Percentiles rank a stretch among this genome's conserved stretches.
Evolutionary conservation across 1,140 invertebrate species (phyloP).

Genomic region (Zaprionus inermis): DNA sequence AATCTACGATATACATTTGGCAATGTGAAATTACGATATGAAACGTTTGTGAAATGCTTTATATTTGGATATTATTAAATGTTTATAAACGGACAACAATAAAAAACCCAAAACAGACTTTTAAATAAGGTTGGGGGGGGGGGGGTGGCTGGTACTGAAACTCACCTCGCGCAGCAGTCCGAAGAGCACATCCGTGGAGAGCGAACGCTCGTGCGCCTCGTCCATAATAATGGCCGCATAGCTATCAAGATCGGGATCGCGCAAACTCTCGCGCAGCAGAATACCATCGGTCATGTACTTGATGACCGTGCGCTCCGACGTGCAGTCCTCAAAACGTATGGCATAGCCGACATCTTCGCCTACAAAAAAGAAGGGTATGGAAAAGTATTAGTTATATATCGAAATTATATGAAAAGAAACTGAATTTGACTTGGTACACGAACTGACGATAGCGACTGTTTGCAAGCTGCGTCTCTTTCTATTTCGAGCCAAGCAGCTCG

Average conservation of each 20-base stretch:
- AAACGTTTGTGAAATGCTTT: conserved; percentile 76
- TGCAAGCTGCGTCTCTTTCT: neutral
- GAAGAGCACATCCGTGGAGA: conserved; percentile 99
- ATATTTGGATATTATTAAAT: conserved; percentile 79
- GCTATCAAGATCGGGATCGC: conserved; percentile 97
- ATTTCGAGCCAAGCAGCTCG: neutral
- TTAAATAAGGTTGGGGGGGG: neutral
- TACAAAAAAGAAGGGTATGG: conserved; percentile 52
- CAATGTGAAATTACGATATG: conserved; percentile 67
- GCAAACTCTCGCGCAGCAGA: conserved; percentile 95
- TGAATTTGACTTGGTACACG: too few species aligned
- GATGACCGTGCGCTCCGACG: conserved; percentile 97
- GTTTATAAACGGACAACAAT: conserved; percentile 60
- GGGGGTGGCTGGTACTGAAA: too few species aligned
- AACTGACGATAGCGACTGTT: neutral
- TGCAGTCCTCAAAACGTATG: conserved; percentile 99
- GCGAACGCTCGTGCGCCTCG: conserved; percentile 98
- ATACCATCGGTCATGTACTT: conserved; percentile 99
- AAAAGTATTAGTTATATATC: neutral
- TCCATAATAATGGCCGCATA: conserved; percentile 99
- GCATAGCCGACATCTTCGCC: conserved; percentile 98
- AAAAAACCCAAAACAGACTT: neutral
- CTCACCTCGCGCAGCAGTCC: conserved; percentile 96
- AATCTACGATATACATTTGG: conserved; percentile 60
- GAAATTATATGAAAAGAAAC: too few species aligned